A percentile compares a stretch with the other conserved stretches of the same genome.
phyloP scores from a whole-genome alignment of 2,888 invertebrate genomes.

The Eupeodes luniger region DNA sequence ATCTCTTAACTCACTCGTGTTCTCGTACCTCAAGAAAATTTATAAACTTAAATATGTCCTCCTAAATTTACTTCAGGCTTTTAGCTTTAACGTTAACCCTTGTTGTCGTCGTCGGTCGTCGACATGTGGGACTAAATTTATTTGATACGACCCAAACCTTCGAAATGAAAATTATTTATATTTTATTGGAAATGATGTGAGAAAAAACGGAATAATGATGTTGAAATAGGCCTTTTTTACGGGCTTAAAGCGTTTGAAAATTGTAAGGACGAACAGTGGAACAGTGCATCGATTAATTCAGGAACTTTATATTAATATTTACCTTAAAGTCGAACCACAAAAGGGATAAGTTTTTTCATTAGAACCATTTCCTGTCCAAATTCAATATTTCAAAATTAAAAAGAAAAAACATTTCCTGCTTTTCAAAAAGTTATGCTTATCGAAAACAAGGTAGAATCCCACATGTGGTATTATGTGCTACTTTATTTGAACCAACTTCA shows the following conservation, averaged over 20 bases:
- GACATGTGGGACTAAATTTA: neutral
- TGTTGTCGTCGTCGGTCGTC: no score
- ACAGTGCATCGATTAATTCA: neutral
- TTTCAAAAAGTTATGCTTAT: no score
- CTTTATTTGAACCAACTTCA: neutral
- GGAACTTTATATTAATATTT: neutral
- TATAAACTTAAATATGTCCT: neutral
- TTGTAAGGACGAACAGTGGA: neutral
- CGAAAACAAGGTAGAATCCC: conserved; percentile 22
- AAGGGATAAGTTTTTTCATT: no score
- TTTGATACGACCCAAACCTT: neutral
- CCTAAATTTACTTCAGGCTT: neutral
- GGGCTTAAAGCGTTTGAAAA: neutral
- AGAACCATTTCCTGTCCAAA: no score
- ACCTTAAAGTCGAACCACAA: no score
- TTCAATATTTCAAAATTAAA: no score
- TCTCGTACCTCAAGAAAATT: no score
- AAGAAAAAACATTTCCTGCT: no score
- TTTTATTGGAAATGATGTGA: conserved; percentile 12
- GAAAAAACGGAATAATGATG: neutral
- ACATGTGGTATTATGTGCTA: neutral
- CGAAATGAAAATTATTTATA: neutral
- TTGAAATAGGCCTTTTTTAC: neutral
- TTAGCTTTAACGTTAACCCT: no score
- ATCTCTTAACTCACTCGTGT: neutral